Conservation (phyloP, 2,113 vertebrate species). For the Mustela nigripes region DNA sequence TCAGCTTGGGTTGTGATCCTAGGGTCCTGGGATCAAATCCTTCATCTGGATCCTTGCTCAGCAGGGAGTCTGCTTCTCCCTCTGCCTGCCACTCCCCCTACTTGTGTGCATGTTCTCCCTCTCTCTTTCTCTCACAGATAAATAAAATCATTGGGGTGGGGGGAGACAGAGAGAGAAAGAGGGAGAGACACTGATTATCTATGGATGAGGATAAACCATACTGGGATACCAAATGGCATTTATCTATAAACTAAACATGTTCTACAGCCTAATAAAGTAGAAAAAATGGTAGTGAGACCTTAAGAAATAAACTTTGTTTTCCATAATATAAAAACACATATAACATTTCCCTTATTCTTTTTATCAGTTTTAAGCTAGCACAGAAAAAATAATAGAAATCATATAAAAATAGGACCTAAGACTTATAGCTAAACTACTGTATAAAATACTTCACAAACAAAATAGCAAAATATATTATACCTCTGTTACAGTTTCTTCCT, state of each 20-base stretch:
- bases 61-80: too few relatives aligned
- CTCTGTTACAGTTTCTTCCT: slow-evolving; percentile 7
- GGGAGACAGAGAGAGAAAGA: too few relatives aligned
- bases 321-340: not conserved
- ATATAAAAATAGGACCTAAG: slow-evolving; percentile 12
- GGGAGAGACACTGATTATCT: slow-evolving; percentile 38
- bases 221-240: slow-evolving; percentile 70
- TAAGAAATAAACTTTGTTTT: slow-evolving; percentile 46
- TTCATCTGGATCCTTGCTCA: too few relatives aligned
- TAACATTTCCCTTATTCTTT: slow-evolving; percentile 41
- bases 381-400: slow-evolving; percentile 30
- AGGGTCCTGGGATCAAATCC: too few relatives aligned
- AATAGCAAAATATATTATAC: not conserved
- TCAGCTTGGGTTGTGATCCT: too few relatives aligned
- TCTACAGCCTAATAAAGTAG: slow-evolving; percentile 41
- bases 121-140: too few relatives aligned
- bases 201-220: slow-evolving; percentile 51
- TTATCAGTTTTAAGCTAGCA: slow-evolving; percentile 18
- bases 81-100: too few relatives aligned
- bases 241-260: slow-evolving; percentile 62
- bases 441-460: slow-evolving; percentile 43
- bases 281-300: slow-evolving; percentile 50
- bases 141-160: too few relatives aligned
- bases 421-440: slow-evolving; percentile 12
- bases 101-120: too few relatives aligned